These are phyloP conservation scores for Orussus abietinus DNA, from an alignment of 1,140 invertebrate genomes.

Conservation along the genomic window DNA sequence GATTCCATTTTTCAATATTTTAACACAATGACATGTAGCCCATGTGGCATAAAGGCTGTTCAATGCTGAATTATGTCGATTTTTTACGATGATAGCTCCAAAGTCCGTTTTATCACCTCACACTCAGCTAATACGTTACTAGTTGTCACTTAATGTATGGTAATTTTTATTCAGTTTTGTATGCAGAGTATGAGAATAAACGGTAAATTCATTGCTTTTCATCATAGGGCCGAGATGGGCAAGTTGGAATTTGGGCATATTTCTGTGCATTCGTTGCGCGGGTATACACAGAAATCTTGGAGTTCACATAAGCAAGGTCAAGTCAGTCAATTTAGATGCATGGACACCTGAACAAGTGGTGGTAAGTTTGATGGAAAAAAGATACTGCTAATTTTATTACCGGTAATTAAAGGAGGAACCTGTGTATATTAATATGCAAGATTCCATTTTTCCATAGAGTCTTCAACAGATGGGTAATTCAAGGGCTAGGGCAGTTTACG, in stretches of 20 bases:
- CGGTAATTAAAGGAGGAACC: too few species aligned
- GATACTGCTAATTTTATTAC: conserved; percentile 4
- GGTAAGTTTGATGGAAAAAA: conserved; percentile 42
- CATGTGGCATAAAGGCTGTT: conserved; percentile 2
- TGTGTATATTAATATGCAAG: too few species aligned
- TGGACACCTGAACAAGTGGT: conserved; percentile 99
- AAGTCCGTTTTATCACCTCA: not conserved
- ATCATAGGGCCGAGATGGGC: conserved; percentile 94
- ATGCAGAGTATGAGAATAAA: conserved; percentile 6
- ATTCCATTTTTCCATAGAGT: conserved; percentile 56
- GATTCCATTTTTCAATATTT: conserved; percentile 24
- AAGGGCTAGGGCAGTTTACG: conserved; percentile 92
- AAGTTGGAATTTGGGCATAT: conserved; percentile 97
- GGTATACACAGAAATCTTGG: conserved; percentile 97
- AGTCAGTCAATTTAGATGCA: conserved; percentile 94
- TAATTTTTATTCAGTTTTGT: conserved; percentile 5
- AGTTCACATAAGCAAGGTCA: conserved; percentile 97
- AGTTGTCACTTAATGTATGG: too few species aligned
- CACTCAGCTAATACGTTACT: too few species aligned
- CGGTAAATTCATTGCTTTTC: conserved; percentile 10
- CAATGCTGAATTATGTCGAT: not conserved
- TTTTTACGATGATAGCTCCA: too few species aligned
- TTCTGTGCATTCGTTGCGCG: conserved; percentile 96
- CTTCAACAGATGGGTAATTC: conserved; percentile 98
- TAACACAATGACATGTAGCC: not conserved